Evolutionary conservation across 2,113 vertebrate species (phyloP), one percentile per base, ranked within the genome.

Genomic region (Trematocara macrostoma): DNA sequence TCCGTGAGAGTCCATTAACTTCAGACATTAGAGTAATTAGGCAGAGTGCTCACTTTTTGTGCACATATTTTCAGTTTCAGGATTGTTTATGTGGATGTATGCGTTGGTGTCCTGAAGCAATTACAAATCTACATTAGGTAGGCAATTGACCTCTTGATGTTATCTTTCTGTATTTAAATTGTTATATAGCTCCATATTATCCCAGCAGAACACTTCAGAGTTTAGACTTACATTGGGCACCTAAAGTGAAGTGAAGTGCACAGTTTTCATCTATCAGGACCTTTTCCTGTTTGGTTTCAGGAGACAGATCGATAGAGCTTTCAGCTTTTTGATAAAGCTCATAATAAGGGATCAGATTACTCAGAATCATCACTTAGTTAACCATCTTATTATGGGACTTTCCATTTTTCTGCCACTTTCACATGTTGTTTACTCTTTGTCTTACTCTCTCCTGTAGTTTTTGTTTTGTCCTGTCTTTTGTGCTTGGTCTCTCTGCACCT

Each of bases 1-100:
- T 86, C 92, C 88, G 61, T 89, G 87, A 87, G 92, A 90, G 87
- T 40, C 89, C 94, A 94, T 95, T 96, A 95, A 92, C 93, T 88
- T 16, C 80, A 78, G 29, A 92, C 93, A 88, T 92, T 92, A 88
- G 85, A 87, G 87, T 91, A 91, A 94, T 95, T 94, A 94, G 93
- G 64, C 86, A 82, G 89, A 90, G 84, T 69, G 87, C 80, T 92
- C 78, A 78, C 83, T 89, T 91, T 93, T 61, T 88, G 57, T 81
- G 78, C 84, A 31, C 80, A 84, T 87, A 82, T 84, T 81, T 59
- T 81, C 29, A 78, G 80, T 81, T n/a, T 0, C 11, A 9, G 18
- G 45, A 64, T 81, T 85, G 85, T 89, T 87, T 86, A n/a, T 83
- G 88, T 87, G 61, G 16, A 84, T 79, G 26, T 67, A 56, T 80